A percentile compares a stretch with the other conserved stretches of the same genome.
Conservation (phyloP, 2,797 vertebrate genomes). For the Arnoldichthys spilopterus region DNA sequence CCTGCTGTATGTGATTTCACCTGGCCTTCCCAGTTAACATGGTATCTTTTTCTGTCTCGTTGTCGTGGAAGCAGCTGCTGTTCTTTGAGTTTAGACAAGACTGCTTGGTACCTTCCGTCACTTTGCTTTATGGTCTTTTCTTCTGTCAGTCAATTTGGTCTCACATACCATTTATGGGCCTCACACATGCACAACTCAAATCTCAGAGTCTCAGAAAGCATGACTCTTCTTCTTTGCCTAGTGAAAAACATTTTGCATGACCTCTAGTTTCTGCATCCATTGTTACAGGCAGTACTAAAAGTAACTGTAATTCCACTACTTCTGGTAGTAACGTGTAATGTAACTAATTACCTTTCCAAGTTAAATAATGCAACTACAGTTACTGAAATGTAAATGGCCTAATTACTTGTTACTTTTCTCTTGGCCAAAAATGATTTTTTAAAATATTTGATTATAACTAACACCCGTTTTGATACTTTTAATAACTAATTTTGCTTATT, state of each 20-base stretch:
- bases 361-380: too few species aligned
- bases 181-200: neutral
- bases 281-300: too few species aligned
- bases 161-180: neutral
- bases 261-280: too few species aligned
- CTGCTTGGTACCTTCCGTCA: neutral
- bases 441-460: too few species aligned
- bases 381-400: too few species aligned
- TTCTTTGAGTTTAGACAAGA: neutral
- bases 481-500: too few species aligned
- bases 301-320: too few species aligned
- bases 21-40: neutral
- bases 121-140: neutral
- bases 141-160: slow-evolving; percentile 1
- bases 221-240: neutral
- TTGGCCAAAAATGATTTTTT: too few species aligned
- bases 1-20: neutral
- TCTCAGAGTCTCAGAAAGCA: neutral
- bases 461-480: too few species aligned
- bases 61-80: neutral
- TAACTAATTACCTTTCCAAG: too few species aligned
- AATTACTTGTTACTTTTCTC: too few species aligned
- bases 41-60: neutral
- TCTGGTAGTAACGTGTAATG: too few species aligned
- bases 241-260: neutral